These are phyloP conservation scores for Muscicapa striata DNA, from an alignment of 2,797 vertebrate genomes.

Conservation along the genomic window DNA sequence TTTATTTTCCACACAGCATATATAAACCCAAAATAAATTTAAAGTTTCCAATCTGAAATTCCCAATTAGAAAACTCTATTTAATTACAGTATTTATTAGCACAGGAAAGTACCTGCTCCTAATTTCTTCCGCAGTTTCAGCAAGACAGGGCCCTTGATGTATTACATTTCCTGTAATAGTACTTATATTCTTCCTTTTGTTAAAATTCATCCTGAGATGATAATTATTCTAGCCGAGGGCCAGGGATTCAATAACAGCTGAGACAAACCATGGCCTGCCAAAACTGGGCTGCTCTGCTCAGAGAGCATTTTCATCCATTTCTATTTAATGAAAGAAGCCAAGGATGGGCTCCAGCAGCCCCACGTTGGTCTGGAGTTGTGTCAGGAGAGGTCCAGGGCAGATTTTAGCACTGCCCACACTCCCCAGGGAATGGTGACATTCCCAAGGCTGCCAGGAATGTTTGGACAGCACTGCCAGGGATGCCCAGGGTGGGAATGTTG, in stretches of 20 bases:
- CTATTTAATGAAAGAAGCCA: not conserved
- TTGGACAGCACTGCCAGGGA: fast-evolving
- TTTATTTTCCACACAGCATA: not conserved
- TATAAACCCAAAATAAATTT: not conserved
- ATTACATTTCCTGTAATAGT: conserved; percentile 29
- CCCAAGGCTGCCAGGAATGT: not conserved
- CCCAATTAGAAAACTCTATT: not conserved
- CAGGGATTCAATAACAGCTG: conserved; percentile 32
- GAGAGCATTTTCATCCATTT: not conserved
- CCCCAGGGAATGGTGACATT: not conserved
- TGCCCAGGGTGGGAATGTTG: not conserved
- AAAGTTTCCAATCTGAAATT: not conserved
- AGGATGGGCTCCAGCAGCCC: not conserved
- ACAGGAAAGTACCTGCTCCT: not conserved
- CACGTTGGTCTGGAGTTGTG: fast-evolving
- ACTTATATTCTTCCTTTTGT: conserved; percentile 28
- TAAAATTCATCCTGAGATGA: conserved; percentile 43
- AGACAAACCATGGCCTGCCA: conserved; percentile 20
- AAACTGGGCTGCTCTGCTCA: not conserved
- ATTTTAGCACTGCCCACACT: not conserved
- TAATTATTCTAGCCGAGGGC: conserved; percentile 41
- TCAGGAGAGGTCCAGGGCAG: not conserved
- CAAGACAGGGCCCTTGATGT: not conserved
- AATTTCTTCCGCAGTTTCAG: conserved; percentile 34
- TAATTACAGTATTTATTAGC: conserved; percentile 38